Conservation (phyloP, 2,113 vertebrate genomes). For the Phasianus colchicus region DNA sequence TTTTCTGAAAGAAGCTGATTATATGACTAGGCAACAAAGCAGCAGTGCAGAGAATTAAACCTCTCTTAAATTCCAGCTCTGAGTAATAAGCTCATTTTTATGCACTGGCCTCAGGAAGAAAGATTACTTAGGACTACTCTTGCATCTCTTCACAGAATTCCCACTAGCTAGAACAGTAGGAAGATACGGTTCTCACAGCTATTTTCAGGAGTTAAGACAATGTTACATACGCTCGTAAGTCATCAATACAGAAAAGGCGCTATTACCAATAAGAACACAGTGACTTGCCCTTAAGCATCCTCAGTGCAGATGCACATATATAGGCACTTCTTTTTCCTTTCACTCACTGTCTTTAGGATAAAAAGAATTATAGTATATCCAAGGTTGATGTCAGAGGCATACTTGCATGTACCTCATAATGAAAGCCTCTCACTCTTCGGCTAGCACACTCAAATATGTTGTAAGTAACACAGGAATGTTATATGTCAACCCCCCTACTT, state of each 20-base stretch:
- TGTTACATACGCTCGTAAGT: neutral
- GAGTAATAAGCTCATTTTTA: neutral
- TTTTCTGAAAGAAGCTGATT: constrained; percentile 34
- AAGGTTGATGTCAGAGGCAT: neutral
- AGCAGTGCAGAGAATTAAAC: neutral
- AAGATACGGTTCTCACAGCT: neutral
- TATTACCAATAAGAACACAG: neutral
- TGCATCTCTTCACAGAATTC: neutral
- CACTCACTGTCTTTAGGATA: neutral
- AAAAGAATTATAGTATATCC: neutral
- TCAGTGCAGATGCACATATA: neutral
- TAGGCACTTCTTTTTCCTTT: neutral
- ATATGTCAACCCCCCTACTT: neutral
- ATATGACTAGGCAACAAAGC: neutral
- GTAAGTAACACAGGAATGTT: neutral
- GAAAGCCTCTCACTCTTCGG: neutral
- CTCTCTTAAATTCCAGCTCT: neutral
- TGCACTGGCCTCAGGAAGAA: neutral
- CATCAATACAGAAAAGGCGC: neutral
- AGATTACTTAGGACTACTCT: neutral
- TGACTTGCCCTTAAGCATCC: neutral
- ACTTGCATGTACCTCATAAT: neutral
- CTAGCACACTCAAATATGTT: neutral
- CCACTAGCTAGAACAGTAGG: neutral
- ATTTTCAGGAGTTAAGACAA: neutral